Percentiles rank a stretch among this genome's conserved stretches.
Conservation (phyloP, 2,797 vertebrate genomes). For the Chanos chanos region DNA sequence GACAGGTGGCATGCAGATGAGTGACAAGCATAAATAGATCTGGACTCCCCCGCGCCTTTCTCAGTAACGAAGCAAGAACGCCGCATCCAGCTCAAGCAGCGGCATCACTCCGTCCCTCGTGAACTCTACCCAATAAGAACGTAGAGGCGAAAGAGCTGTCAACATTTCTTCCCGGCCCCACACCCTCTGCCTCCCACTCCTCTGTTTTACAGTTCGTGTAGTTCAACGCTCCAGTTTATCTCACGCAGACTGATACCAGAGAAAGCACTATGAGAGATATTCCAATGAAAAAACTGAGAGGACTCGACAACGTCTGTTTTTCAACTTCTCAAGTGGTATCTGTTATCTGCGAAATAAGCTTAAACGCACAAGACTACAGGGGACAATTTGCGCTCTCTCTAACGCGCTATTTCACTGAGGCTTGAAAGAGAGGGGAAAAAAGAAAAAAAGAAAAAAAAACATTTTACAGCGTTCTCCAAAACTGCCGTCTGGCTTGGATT, state of each 20-base stretch:
- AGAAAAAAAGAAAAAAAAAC: conserved; percentile 3
- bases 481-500: conserved; percentile 51
- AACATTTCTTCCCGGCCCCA: conserved; percentile 45
- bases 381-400: conserved; percentile 28
- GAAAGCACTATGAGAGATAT: conserved; percentile 11
- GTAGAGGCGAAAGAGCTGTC: conserved; percentile 50
- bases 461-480: conserved; percentile 18
- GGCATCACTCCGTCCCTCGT: conserved; percentile 51
- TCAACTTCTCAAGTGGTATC: conserved; percentile 1
- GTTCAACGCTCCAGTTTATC: conserved; percentile 41
- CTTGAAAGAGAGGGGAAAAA: conserved; percentile 8
- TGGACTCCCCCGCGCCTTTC: no score
- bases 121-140: conserved; percentile 65
- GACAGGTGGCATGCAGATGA: no score
- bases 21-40: no score
- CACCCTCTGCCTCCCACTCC: conserved; percentile 49
- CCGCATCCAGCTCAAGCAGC: conserved; percentile 15
- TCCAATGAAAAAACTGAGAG: conserved; percentile 35
- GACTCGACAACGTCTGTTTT: conserved; percentile 21
- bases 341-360: neutral
- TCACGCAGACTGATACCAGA: conserved; percentile 28
- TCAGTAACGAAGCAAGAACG: conserved; percentile 8
- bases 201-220: conserved; percentile 48
- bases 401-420: conserved; percentile 20
- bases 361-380: conserved; percentile 2